Evolutionary conservation across 2,888 invertebrate species (phyloP).

Genomic region (Ligdia adustata): DNA sequence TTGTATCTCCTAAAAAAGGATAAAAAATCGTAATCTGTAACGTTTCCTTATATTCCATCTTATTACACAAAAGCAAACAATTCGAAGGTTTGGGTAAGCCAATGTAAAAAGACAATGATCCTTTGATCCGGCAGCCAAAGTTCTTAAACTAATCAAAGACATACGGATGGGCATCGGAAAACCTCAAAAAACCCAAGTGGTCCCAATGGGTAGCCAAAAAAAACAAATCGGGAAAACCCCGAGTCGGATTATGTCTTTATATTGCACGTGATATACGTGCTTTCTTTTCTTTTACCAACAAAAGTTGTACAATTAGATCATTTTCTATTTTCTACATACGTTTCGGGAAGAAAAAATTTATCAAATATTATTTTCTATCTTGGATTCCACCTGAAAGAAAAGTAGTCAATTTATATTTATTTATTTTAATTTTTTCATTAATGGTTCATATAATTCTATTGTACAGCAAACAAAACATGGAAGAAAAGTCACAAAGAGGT

Average conservation of each 20-base stretch:
- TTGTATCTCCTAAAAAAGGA: constrained; percentile 2
- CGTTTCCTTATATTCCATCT: neutral
- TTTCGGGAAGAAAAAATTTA: no score
- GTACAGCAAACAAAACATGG: no score
- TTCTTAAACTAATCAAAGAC: constrained; percentile 26
- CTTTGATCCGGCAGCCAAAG: constrained; percentile 18
- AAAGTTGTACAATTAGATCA: neutral
- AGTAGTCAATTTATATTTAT: no score
- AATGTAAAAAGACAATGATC: constrained; percentile 20
- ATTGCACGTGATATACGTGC: constrained; percentile 22
- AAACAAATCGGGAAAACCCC: constrained; percentile 23
- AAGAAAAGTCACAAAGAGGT: no score
- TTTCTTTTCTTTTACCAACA: constrained; percentile 9
- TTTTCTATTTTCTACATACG: no score
- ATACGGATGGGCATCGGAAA: constrained; percentile 11
- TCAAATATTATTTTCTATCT: no score
- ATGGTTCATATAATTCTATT: no score
- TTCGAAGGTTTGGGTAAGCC: constrained; percentile 8
- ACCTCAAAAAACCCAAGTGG: constrained; percentile 11
- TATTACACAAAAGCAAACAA: constrained; percentile 12
- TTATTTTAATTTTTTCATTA: no score
- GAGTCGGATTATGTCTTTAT: constrained; percentile 31
- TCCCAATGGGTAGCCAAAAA: constrained; percentile 1
- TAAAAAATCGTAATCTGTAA: constrained; percentile 2
- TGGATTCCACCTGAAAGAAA: no score